Percentiles rank a stretch among this genome's conserved stretches.
These are phyloP conservation scores for Hirtodrosophila cameraria DNA, from an alignment of 2,888 invertebrate genomes.

Conservation along the genomic window DNA sequence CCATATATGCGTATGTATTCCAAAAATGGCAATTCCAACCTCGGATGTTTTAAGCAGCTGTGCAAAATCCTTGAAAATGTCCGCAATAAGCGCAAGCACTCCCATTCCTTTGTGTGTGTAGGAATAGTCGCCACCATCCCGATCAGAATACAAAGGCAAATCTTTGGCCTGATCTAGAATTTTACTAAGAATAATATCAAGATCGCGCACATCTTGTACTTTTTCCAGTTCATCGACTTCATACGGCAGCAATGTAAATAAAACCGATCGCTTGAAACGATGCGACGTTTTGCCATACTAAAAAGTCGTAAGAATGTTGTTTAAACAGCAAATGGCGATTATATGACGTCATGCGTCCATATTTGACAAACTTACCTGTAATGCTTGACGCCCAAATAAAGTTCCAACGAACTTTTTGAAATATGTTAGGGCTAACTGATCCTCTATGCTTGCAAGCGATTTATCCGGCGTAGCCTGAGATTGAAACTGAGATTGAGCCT, in stretches of 20 bases:
- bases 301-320: constrained; percentile 16
- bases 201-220: constrained; percentile 75
- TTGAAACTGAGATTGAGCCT: constrained; percentile 2
- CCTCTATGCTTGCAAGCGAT: constrained; percentile 44
- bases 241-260: constrained; percentile 60
- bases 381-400: constrained; percentile 62
- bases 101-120: constrained; percentile 31
- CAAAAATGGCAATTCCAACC: constrained; percentile 51
- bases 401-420: constrained; percentile 74
- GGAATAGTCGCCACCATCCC: constrained; percentile 17
- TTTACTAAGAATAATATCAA: constrained; percentile 72
- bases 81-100: constrained; percentile 48
- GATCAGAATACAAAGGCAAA: constrained; percentile 25
- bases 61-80: constrained; percentile 62
- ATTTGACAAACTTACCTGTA: constrained; percentile 60
- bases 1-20: not conserved
- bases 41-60: constrained; percentile 64
- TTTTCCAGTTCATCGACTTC: constrained; percentile 70
- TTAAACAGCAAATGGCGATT: constrained; percentile 8
- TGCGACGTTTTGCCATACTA: constrained; percentile 57
- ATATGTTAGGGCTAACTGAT: constrained; percentile 70
- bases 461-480: too few species aligned
- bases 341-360: constrained; percentile 51
- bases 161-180: constrained; percentile 59
- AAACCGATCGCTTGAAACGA: constrained; percentile 61